Conservation (phyloP, 92 coral and sea anemone genomes). For the Actinostola sp. region DNA sequence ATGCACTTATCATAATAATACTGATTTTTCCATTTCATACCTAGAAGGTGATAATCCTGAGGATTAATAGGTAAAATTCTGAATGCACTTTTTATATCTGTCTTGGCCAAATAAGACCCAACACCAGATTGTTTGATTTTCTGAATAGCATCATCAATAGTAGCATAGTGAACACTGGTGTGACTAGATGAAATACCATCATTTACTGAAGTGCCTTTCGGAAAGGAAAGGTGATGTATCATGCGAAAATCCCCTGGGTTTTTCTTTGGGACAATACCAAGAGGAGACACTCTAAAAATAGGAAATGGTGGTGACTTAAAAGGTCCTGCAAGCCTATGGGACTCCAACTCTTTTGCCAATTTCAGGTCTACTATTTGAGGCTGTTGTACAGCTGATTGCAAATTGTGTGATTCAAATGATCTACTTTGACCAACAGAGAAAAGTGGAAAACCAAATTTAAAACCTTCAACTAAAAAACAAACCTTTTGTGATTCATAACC, state of each 20-base stretch:
- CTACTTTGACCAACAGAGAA: constrained; percentile 24
- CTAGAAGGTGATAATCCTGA: constrained; percentile 39
- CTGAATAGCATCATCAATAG: constrained; percentile 22
- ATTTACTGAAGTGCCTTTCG: constrained; percentile 40
- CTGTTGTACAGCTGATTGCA: constrained; percentile 38
- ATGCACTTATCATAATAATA: constrained; percentile 47
- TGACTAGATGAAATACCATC: constrained; percentile 36
- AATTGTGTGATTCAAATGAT: constrained; percentile 35
- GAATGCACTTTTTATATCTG: too few relatives aligned
- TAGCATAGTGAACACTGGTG: too few relatives aligned
- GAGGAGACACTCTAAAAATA: too few relatives aligned
- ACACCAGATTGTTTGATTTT: constrained; percentile 15
- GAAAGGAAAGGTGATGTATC: constrained; percentile 44
- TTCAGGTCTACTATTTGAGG: constrained; percentile 50
- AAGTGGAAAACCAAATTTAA: constrained; percentile 23
- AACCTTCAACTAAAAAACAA: constrained; percentile 21
- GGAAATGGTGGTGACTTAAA: constrained; percentile 44
- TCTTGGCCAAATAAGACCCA: constrained; percentile 36
- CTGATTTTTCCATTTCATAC: constrained; percentile 14
- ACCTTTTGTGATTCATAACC: constrained; percentile 11
- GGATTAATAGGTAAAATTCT: constrained; percentile 29
- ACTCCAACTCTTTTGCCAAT: constrained; percentile 41
- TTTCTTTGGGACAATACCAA: too few relatives aligned
- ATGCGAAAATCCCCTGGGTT: too few relatives aligned
- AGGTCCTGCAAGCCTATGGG: constrained; percentile 50